Percentiles rank a stretch among this genome's conserved stretches.
Conservation (phyloP, 1,140 invertebrate species). For the Helicoverpa zea region DNA sequence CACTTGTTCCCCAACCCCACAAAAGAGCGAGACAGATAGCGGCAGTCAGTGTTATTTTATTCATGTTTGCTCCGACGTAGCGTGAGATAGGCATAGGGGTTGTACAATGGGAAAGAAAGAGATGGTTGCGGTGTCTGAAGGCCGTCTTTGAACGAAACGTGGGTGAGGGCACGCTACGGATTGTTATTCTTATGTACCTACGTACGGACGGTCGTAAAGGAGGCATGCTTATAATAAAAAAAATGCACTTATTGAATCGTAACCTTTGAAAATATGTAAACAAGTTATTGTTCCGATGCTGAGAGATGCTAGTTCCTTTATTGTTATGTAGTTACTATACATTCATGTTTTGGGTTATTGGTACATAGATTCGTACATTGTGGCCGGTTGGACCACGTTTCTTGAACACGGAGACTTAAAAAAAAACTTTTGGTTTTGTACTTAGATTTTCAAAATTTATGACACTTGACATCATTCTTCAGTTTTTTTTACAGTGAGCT, state of each 20-base stretch:
- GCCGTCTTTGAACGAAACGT: constrained; percentile 75
- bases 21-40: constrained; percentile 72
- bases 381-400: too few species aligned
- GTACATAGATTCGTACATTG: too few species aligned
- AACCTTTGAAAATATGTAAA: constrained; percentile 60
- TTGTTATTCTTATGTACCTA: constrained; percentile 81
- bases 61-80: constrained; percentile 74
- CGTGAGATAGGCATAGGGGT: constrained; percentile 68
- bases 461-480: too few species aligned
- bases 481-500: too few species aligned
- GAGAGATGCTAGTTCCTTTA: background rate
- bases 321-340: constrained; percentile 1
- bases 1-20: constrained; percentile 52
- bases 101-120: constrained; percentile 64
- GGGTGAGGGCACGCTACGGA: constrained; percentile 76
- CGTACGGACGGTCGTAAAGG: constrained; percentile 71
- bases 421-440: too few species aligned
- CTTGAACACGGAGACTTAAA: too few species aligned
- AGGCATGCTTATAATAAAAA: constrained; percentile 74
- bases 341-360: background rate
- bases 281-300: constrained; percentile 18
- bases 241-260: constrained; percentile 71
- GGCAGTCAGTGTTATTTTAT: constrained; percentile 79
- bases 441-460: too few species aligned
- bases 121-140: constrained; percentile 67